Evolutionary conservation across 1,140 invertebrate species (phyloP).

Genomic region (Drosophila kurseongensis): DNA sequence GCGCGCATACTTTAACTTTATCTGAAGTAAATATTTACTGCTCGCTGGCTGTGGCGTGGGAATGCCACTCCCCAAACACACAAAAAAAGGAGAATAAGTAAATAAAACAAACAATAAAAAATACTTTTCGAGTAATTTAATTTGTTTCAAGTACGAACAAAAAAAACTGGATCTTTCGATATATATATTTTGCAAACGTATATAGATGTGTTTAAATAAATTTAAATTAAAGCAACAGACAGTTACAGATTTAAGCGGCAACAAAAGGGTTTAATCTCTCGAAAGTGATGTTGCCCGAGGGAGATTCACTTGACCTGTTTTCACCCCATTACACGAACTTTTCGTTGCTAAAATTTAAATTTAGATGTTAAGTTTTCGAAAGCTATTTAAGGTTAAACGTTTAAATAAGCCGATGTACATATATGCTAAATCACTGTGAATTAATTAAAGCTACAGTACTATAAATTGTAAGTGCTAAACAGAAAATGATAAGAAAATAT

Average conservation of each 20-base stretch:
- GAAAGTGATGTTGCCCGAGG: not conserved
- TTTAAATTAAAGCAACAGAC: constrained; percentile 71
- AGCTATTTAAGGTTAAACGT: constrained; percentile 1
- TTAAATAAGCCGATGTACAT: not conserved
- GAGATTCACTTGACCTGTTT: constrained; percentile 21
- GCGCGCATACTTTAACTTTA: constrained; percentile 24
- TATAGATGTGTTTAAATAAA: constrained; percentile 36
- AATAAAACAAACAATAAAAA: constrained; percentile 52
- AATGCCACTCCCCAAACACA: constrained; percentile 63
- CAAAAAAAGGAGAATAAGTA: constrained; percentile 25
- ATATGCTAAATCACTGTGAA: no score
- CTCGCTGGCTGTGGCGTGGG: constrained; percentile 54
- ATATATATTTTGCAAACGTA: constrained; percentile 6
- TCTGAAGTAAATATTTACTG: constrained; percentile 69
- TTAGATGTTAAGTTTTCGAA: constrained; percentile 2
- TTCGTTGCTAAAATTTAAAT: constrained; percentile 8
- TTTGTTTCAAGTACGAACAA: constrained; percentile 64
- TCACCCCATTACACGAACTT: constrained; percentile 2
- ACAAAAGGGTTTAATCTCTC: constrained; percentile 39
- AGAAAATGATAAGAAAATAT: no score
- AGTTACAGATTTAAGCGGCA: constrained; percentile 45
- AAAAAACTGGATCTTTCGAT: constrained; percentile 24
- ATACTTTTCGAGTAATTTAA: constrained; percentile 66
- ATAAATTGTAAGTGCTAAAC: no score
- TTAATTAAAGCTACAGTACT: no score